A percentile compares a stretch with the other conserved stretches of the same genome.
Evolutionary conservation across 2,797 vertebrate species (phyloP).

Genomic region (Eupleurogrammus muticus): DNA sequence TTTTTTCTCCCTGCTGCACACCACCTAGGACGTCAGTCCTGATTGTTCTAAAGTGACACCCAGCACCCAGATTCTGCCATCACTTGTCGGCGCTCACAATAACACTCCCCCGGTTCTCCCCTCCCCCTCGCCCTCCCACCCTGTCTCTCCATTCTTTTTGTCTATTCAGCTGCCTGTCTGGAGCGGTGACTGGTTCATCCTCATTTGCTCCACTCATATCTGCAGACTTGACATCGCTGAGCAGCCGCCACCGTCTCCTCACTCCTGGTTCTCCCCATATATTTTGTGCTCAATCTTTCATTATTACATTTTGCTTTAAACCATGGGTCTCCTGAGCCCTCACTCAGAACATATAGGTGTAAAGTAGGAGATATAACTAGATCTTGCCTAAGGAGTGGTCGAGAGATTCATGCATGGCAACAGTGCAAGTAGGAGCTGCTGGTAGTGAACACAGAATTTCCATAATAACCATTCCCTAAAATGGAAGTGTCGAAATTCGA

Average conservation of each 20-base stretch:
- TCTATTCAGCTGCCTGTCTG: slow-evolving; percentile 76
- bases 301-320: slow-evolving; percentile 14
- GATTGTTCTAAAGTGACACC: slow-evolving; percentile 78
- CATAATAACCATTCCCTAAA: no score
- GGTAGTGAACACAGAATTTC: not conserved
- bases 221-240: slow-evolving; percentile 63
- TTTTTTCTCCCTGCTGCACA: slow-evolving; percentile 45
- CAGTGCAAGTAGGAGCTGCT: no score
- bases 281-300: slow-evolving; percentile 44
- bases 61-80: slow-evolving; percentile 74
- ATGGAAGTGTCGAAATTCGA: not conserved
- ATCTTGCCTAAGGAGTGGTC: not conserved
- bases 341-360: not conserved
- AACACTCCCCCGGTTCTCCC: slow-evolving; percentile 41
- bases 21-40: slow-evolving; percentile 66
- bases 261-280: slow-evolving; percentile 26
- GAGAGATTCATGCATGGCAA: no score
- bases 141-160: slow-evolving; percentile 67
- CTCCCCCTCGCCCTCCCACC: slow-evolving; percentile 42
- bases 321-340: not conserved
- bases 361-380: not conserved
- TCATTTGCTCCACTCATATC: slow-evolving; percentile 75
- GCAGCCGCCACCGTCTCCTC: slow-evolving; percentile 46
- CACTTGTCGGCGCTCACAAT: slow-evolving; percentile 72
- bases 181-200: slow-evolving; percentile 68